Conservation (phyloP, 2,797 vertebrate genomes). For the Gambusia yucatana region DNA sequence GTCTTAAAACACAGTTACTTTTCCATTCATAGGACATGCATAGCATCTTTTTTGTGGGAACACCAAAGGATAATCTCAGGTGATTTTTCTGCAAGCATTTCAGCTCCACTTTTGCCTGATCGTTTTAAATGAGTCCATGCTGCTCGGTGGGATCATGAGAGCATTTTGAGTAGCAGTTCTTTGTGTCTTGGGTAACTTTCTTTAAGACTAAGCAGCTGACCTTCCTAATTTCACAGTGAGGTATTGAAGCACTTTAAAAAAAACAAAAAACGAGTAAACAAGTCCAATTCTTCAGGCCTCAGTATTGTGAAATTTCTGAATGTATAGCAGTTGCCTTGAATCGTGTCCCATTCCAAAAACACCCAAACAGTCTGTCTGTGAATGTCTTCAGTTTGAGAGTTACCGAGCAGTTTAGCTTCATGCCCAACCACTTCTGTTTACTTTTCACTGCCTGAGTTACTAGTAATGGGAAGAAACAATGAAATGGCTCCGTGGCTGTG, state of each 20-base stretch:
- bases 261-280: conserved; percentile 83
- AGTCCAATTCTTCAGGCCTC: conserved; percentile 71
- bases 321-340: conserved; percentile 81
- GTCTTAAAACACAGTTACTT: conserved; percentile 28
- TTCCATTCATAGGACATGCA: conserved; percentile 58
- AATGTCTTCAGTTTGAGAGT: conserved; percentile 81
- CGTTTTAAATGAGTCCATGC: conserved; percentile 57
- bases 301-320: conserved; percentile 71
- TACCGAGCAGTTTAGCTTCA: conserved; percentile 33
- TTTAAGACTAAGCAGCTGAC: conserved; percentile 68
- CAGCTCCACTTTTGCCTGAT: conserved; percentile 80
- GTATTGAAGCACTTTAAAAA: conserved; percentile 94
- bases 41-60: conserved; percentile 49
- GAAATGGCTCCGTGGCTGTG: background rate
- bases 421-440: background rate
- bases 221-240: conserved; percentile 76
- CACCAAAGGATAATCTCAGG: conserved; percentile 81
- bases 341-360: conserved; percentile 80
- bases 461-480: background rate
- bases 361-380: conserved; percentile 62
- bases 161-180: conserved; percentile 68
- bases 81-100: conserved; percentile 79
- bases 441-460: background rate
- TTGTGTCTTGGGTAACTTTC: conserved; percentile 64
- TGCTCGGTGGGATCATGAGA: conserved; percentile 63